Percentiles rank a stretch among this genome's conserved stretches.
Conservation (phyloP, 1,140 invertebrate species). For the Drosophila funebris region DNA sequence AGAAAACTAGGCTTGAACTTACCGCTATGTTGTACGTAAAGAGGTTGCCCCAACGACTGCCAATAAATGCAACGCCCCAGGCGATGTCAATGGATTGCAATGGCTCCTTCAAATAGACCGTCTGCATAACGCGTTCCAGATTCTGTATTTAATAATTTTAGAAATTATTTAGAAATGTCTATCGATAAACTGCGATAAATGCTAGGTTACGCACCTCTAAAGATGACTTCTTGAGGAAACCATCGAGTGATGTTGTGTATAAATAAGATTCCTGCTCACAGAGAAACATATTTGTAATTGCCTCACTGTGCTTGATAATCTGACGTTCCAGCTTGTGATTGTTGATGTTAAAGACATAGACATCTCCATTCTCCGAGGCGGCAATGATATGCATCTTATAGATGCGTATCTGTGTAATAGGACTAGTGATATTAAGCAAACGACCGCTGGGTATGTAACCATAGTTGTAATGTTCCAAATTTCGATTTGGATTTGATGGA, state of each 20-base stretch:
- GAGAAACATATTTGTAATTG: constrained; percentile 75
- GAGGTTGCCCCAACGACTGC: constrained; percentile 76
- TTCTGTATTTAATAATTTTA: constrained; percentile 54
- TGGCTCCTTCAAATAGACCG: constrained; percentile 74
- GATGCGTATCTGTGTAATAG: constrained; percentile 72
- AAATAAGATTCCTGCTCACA: constrained; percentile 49
- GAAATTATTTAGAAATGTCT: not conserved
- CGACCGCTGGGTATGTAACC: constrained; percentile 44
- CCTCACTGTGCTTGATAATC: constrained; percentile 81
- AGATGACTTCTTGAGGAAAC: constrained; percentile 72
- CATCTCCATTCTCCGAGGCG: constrained; percentile 85
- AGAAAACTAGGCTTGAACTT: constrained; percentile 31
- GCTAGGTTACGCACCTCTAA: constrained; percentile 56
- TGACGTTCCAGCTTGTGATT: constrained; percentile 84
- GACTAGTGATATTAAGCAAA: constrained; percentile 48
- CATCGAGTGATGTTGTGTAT: constrained; percentile 77
- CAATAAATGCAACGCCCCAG: constrained; percentile 72
- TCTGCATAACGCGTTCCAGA: constrained; percentile 61
- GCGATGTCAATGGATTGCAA: constrained; percentile 74
- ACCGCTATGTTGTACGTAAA: constrained; percentile 70
- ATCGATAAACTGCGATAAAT: not conserved
- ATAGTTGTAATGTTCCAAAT: not conserved
- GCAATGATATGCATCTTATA: constrained; percentile 78
- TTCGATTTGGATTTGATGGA: not conserved
- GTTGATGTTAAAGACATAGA: constrained; percentile 84